These are phyloP conservation scores for Eulemur rufifrons DNA, from an alignment of 2,113 vertebrate genomes.

Conservation along the genomic window DNA sequence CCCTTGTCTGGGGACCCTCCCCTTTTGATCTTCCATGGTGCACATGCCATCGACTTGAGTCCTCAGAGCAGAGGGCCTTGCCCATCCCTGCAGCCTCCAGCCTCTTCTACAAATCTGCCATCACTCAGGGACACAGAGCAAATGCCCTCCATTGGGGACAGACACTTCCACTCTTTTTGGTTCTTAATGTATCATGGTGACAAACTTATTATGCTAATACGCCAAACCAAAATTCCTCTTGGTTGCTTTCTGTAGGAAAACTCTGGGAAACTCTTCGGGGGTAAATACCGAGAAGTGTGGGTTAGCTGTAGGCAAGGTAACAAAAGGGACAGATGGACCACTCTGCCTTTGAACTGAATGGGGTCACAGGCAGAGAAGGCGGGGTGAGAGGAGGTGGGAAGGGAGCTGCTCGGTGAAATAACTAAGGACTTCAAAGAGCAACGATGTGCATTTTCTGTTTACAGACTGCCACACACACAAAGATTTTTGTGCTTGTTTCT, in stretches of 20 bases:
- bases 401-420: too few relatives aligned
- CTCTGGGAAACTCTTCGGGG: background rate
- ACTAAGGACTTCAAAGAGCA: background rate
- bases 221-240: slow-evolving; percentile 22
- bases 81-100: background rate
- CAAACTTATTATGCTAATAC: background rate
- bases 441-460: background rate
- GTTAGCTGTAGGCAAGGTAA: background rate
- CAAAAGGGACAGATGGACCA: background rate
- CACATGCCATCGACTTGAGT: background rate
- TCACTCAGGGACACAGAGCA: background rate
- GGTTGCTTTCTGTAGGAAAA: background rate
- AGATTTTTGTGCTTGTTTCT: background rate
- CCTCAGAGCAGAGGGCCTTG: background rate
- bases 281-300: background rate
- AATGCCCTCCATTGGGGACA: background rate
- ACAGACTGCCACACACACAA: background rate
- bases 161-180: background rate
- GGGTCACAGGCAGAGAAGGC: background rate
- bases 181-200: background rate
- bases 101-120: background rate
- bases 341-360: background rate
- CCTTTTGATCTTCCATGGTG: background rate
- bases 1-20: background rate
- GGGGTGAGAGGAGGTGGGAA: background rate